Evolutionary conservation across 1,140 invertebrate genomes (phyloP).

Genomic region (Portunus trituberculatus): DNA sequence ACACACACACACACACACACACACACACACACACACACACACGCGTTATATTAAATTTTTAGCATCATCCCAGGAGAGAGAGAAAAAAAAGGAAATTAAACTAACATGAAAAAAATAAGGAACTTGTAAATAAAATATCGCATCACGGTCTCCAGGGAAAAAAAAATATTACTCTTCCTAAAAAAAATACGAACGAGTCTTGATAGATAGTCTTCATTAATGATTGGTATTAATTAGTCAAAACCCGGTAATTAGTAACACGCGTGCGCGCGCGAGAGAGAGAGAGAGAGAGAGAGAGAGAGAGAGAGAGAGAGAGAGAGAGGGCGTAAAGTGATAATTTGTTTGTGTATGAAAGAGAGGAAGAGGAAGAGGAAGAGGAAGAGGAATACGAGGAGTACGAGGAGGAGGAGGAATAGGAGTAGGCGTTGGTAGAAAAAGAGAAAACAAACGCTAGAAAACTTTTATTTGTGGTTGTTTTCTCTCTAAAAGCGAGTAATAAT

Average conservation of each 20-base stretch:
- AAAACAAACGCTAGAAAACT: too few relatives aligned
- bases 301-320: slow-evolving; percentile 17
- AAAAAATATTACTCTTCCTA: background rate
- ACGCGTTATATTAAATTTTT: background rate
- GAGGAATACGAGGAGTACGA: too few relatives aligned
- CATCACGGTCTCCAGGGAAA: background rate
- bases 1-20: background rate
- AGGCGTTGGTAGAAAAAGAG: background rate
- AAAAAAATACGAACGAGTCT: too few relatives aligned
- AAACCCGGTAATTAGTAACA: background rate
- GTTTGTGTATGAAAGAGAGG: background rate
- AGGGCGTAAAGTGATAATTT: background rate
- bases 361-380: background rate
- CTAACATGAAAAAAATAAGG: background rate
- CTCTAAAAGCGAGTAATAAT: too few relatives aligned
- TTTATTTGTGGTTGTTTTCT: too few relatives aligned
- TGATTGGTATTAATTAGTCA: background rate
- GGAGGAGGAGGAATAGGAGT: background rate
- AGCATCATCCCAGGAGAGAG: background rate
- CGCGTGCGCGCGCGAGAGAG: background rate
- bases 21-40: slow-evolving; percentile 45
- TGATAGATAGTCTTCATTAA: slow-evolving; percentile 28
- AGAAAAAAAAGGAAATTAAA: background rate
- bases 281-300: slow-evolving; percentile 30
- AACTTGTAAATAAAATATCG: background rate